Base-by-base conservation (phyloP, 2,888 invertebrate genomes). In the Quadroppia sp. region DNA sequence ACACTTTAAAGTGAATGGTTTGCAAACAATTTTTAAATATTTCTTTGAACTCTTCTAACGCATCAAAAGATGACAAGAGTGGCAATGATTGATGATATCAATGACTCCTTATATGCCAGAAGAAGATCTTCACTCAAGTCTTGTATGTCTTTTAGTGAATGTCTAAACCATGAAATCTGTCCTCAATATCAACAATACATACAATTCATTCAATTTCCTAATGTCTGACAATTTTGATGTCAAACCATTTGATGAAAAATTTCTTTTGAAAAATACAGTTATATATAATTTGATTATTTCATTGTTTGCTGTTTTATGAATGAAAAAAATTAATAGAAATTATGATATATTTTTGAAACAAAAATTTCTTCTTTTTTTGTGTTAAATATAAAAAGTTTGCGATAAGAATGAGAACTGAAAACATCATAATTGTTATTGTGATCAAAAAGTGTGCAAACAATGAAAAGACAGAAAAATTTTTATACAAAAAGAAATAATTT, bases 41-140 rank as follows among this genome's bases (percentile, higher is more conserved):
- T 61, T 30, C 25, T 30, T 61, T 61, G 61, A 61, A 32, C 32
- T 11, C 30, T n/a, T n/a, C n/a, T n/a, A n/a, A n/a, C n/a, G n/a
- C 32, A 32, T 61, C 6, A 61, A 61, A 61, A 17, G 32, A 11
- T 17, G 7, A 13, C 6, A 53, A 30, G 17, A 32, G 32, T 32
- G 61, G 32, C 61, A 61, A 15, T 23, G 61, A 61, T 61, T 61
- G 61, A 61, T 61, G 61, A 61, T 32, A 61, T 32, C 30, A 53
- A 53, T 53, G 53, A 53, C 53, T 53, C 23, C 17, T 53, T 23
- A 23, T 13, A 23, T 25, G 20, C 53, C 7, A 23, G 4, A 53
- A 6, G 7, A 23, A 53, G 20, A 53, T 13, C 6, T n/a, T 9
- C 1, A 53, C 53, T 53, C 23, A 6, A 53, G 23, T 53, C 25